Conservation (phyloP, 1,140 invertebrate genomes). For the Parapsyche elsis region DNA sequence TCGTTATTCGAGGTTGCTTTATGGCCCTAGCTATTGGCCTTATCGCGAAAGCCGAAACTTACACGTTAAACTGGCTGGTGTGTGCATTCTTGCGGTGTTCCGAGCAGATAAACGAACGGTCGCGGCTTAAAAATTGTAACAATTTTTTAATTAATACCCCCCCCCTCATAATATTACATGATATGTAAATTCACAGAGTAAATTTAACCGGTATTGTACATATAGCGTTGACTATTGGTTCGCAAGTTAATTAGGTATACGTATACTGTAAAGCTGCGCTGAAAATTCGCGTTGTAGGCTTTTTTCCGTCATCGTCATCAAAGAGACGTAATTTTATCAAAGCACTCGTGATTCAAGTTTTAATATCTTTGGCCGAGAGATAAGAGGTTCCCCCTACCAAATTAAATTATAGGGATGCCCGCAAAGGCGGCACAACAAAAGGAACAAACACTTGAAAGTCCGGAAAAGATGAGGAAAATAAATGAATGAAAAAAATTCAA, state of each 20-base stretch:
- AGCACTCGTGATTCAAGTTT: slow-evolving; percentile 29
- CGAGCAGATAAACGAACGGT: not conserved
- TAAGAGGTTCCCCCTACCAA: slow-evolving; percentile 16
- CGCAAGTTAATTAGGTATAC: slow-evolving; percentile 4
- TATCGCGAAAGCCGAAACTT: not conserved
- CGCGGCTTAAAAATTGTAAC: not conserved
- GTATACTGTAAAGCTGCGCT: not conserved
- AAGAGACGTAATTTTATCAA: slow-evolving; percentile 28
- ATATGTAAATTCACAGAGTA: too few species aligned
- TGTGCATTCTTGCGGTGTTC: not conserved
- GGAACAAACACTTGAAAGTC: slow-evolving; percentile 29
- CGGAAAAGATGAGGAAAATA: not conserved
- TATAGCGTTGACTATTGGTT: too few species aligned
- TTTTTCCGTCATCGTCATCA: slow-evolving; percentile 4
- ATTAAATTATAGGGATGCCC: slow-evolving; percentile 18
- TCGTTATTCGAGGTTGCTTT: slow-evolving; percentile 4
- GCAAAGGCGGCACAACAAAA: slow-evolving; percentile 10
- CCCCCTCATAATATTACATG: too few species aligned
- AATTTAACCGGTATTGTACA: too few species aligned
- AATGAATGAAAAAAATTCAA: not conserved
- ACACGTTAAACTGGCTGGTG: too few species aligned
- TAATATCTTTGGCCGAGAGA: slow-evolving; percentile 25
- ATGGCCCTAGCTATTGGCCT: not conserved
- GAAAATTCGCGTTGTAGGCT: not conserved
- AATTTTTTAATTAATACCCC: not conserved